These are phyloP conservation scores for Elysia chlorotica DNA, from an alignment of 1,140 invertebrate species.

Conservation along the genomic window DNA sequence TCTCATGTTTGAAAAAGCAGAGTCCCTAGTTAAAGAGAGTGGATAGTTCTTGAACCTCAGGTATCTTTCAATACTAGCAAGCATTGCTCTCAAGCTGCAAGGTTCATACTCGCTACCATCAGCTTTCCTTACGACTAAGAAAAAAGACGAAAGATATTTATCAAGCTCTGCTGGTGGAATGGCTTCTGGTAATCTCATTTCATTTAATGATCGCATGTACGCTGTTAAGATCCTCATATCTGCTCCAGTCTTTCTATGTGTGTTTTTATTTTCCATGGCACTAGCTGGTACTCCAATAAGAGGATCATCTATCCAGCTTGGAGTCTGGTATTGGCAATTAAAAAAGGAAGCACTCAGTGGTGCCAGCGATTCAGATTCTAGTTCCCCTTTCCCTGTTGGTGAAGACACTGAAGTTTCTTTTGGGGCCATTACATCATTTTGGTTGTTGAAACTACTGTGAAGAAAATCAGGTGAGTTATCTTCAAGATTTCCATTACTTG, in stretches of 20 bases:
- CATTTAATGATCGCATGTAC: constrained; percentile 47
- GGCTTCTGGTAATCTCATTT: constrained; percentile 40
- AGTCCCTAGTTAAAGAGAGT: constrained; percentile 47
- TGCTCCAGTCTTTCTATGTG: constrained; percentile 52
- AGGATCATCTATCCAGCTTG: constrained; percentile 22
- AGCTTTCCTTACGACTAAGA: constrained; percentile 47
- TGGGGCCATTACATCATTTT: no score
- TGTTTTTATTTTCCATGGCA: constrained; percentile 51
- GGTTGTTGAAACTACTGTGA: not conserved
- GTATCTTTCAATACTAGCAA: constrained; percentile 50
- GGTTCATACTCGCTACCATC: constrained; percentile 55
- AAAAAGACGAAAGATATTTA: constrained; percentile 49
- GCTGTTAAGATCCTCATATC: constrained; percentile 49
- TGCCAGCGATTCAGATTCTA: constrained; percentile 8
- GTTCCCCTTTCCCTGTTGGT: not conserved
- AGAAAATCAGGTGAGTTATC: not conserved
- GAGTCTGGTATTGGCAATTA: constrained; percentile 18
- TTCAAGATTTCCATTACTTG: not conserved
- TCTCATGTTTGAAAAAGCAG: constrained; percentile 44
- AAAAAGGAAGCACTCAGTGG: constrained; percentile 17
- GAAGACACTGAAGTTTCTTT: not conserved
- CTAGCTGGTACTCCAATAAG: constrained; percentile 11
- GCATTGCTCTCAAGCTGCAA: constrained; percentile 46
- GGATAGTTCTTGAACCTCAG: constrained; percentile 47
- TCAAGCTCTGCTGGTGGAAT: constrained; percentile 49